Percentiles rank a stretch among this genome's conserved stretches.
These are phyloP conservation scores for Sebastes taczanowskii DNA, from an alignment of 2,797 vertebrate genomes.

Conservation along the genomic window DNA sequence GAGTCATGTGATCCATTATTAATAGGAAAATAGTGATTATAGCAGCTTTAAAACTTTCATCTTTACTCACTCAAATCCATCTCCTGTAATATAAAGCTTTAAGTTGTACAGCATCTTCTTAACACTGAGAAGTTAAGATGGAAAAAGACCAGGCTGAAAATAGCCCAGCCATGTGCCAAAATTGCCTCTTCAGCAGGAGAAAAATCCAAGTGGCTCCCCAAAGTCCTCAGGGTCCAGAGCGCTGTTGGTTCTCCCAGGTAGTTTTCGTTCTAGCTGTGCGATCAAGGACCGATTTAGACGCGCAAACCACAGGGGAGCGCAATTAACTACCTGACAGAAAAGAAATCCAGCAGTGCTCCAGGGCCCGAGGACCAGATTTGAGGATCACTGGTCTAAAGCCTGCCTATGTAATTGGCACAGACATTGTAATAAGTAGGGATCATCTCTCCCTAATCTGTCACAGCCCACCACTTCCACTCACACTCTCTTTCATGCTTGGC, in stretches of 20 bases:
- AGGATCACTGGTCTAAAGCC: slow-evolving; percentile 63
- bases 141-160: neutral
- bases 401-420: slow-evolving; percentile 73
- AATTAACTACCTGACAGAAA: slow-evolving; percentile 65
- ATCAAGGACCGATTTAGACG: slow-evolving; percentile 52
- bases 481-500: slow-evolving; percentile 58
- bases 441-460: slow-evolving; percentile 75
- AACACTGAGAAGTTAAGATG: neutral
- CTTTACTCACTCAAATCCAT: neutral
- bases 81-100: neutral
- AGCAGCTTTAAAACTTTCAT: neutral
- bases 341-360: slow-evolving; percentile 50
- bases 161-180: slow-evolving; percentile 13
- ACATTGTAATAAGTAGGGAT: slow-evolving; percentile 78
- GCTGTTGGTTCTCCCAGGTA: slow-evolving; percentile 36
- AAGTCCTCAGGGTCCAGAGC: slow-evolving; percentile 35
- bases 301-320: slow-evolving; percentile 38
- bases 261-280: slow-evolving; percentile 45
- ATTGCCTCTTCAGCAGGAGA: slow-evolving; percentile 33
- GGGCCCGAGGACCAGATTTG: slow-evolving; percentile 60
- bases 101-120: neutral
- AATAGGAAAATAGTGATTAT: neutral
- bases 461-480: slow-evolving; percentile 68
- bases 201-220: slow-evolving; percentile 46
- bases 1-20: neutral